Base-by-base conservation (phyloP, 2,888 invertebrate genomes). In the Orchesella flavescens region DNA sequence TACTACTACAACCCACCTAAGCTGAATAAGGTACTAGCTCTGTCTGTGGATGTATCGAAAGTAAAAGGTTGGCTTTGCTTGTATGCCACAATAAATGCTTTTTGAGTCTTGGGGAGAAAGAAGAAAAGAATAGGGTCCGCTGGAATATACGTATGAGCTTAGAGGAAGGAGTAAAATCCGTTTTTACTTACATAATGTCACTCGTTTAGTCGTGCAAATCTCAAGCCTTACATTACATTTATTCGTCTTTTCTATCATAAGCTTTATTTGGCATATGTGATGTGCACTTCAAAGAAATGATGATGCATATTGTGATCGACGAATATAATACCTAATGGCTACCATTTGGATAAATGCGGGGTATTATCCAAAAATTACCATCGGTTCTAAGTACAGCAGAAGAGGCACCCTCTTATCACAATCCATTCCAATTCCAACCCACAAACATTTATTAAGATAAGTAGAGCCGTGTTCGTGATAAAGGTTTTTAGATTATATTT, bases 351-450 rank as follows among this genome's bases (percentile, higher is more conserved):
- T 80, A 80, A 80, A 78, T 80, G 63, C 24, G 15, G 57, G 65
- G 73, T 80, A 80, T 80, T 80, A 73, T 80, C 73, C 61, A 43
- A 57, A 71, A 78, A 78, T 78, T 78, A 71, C 78, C 78, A 53
- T 71, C 59, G 43, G 61, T 69, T 61, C 19, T 61, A 75, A 74
- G 74, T 63, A 61, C 74, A 74, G 49, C 34, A 4, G 34, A 7
- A 34, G 7, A 34, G 34, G 17, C 57, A 57, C 57, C 5, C 57
- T 17, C 17, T 17, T 65, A 44, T 65, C 65, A 44, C 17, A 65
- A 65, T 65, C 65, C 65, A 65, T 43, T 34, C 7, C 34, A 34
- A 65, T 43, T 34, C 7, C 34, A 34, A 34, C 34, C 34, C 2
- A 65, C 2, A n/a, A 65, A 34, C 65, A 34, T 34, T 34, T 34